Percentiles rank a stretch among this genome's conserved stretches.
Evolutionary conservation across 23 tunicate species (phyloP).

Genomic region (Aplidium turbinatum): DNA sequence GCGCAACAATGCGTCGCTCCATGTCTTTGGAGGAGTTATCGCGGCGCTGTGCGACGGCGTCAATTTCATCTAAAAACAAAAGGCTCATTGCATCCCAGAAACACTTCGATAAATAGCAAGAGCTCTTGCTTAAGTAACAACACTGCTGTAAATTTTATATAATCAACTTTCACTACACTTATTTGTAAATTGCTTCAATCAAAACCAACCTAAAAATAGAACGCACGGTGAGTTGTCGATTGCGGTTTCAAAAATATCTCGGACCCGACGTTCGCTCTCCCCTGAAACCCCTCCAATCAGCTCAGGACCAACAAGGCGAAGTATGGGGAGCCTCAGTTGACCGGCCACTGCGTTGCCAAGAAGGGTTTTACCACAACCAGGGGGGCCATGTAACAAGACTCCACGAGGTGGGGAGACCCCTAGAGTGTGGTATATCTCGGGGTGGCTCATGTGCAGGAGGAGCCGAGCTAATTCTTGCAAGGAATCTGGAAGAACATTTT

Average conservation of each 20-base stretch:
- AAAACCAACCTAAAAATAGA: conserved; percentile 63
- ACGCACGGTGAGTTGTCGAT: conserved; percentile 67
- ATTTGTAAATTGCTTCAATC: no score
- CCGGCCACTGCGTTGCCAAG: conserved; percentile 86
- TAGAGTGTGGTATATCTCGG: conserved; percentile 64
- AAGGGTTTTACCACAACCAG: conserved; percentile 95
- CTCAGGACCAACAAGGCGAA: conserved; percentile 73
- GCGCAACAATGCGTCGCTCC: conserved; percentile 79
- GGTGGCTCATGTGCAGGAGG: conserved; percentile 71
- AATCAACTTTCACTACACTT: no score
- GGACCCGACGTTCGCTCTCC: conserved; percentile 70
- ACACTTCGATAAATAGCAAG: neutral
- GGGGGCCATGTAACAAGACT: conserved; percentile 85
- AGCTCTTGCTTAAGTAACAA: no score
- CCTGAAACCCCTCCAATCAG: conserved; percentile 77
- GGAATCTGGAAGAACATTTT: conserved; percentile 8
- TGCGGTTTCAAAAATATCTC: conserved; percentile 81
- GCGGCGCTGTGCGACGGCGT: conserved; percentile 69
- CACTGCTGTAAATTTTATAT: neutral
- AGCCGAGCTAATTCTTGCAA: conserved; percentile 53
- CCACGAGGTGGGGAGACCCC: conserved; percentile 91
- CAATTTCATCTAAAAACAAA: conserved; percentile 71
- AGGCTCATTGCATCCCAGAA: neutral
- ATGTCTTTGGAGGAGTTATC: conserved; percentile 82
- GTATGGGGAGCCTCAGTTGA: conserved; percentile 57